These are phyloP conservation scores for Crocodylus rhombifer DNA, from an alignment of 2,797 vertebrate species.

Conservation along the genomic window DNA sequence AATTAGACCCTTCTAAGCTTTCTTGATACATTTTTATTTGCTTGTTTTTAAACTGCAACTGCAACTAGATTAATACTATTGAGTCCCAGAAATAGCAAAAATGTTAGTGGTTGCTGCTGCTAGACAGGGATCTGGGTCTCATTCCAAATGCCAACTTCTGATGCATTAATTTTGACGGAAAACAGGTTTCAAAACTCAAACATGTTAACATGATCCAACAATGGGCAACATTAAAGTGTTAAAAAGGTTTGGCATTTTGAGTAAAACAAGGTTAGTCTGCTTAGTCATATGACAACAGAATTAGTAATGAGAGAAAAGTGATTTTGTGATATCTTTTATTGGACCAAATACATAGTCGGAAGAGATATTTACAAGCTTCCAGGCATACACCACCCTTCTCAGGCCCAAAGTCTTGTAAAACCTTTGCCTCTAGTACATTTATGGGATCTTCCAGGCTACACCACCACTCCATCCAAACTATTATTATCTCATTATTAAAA, in stretches of 20 bases:
- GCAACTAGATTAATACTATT: not conserved
- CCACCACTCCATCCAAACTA: too few relatives aligned
- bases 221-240: not conserved
- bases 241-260: not conserved
- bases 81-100: accelerated
- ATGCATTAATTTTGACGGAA: not conserved
- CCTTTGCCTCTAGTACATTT: too few relatives aligned
- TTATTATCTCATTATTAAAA: too few relatives aligned
- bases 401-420: too few relatives aligned
- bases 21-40: not conserved
- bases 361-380: too few relatives aligned
- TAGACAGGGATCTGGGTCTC: not conserved
- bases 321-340: too few relatives aligned
- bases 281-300: not conserved
- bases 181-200: not conserved
- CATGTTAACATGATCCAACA: not conserved
- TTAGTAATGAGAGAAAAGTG: too few relatives aligned
- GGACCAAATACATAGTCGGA: too few relatives aligned
- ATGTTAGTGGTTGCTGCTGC: not conserved
- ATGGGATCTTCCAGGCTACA: too few relatives aligned
- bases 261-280: not conserved
- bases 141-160: not conserved
- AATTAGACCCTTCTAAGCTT: not conserved
- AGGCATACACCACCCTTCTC: too few relatives aligned
- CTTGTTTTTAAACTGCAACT: not conserved